Base-by-base conservation (phyloP, 2,888 invertebrate species). In the Nomada hirtipes region DNA sequence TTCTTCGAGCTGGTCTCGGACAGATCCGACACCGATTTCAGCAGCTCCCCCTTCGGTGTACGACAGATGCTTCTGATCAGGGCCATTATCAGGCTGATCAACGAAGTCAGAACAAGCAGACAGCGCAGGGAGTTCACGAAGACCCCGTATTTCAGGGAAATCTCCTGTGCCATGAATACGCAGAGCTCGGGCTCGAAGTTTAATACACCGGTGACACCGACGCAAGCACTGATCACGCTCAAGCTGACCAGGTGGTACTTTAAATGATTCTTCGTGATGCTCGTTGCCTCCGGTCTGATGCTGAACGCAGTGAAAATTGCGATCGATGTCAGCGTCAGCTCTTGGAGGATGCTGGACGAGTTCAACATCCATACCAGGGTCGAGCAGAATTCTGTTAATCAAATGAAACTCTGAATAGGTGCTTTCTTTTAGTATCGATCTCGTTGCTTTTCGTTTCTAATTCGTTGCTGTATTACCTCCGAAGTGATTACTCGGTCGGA, bases 131-230 rank as follows among this genome's bases (percentile, higher is more conserved):
- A 91, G 76, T 92, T 93, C 44, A 93, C 89, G 79, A 93, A 93
- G 9, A 93, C 80, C 0, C 93, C 93, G 53, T 93, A 93, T 69
- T 92, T 93, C 23, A 83, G 68, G 3, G 93, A 93, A 47, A 93
- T 89, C 29, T 93, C 92, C 18, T 91, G 92, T 0, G 93, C 90
- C 64, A 93, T 77, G 71, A 93, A 93, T 29, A 92, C 93, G 76
- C 93, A 93, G n/a, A 88, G 84, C 11, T 93, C 90, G 9, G 92
- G 92, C 73, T 93, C 93, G 79, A 93, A 93, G 74, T 93, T 93
- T 55, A 95, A 91, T 0, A 95, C 92, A 0, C 94, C 94, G 4
- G 95, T 95, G 11, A 94, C 93, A 0, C 95, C 95, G 55, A 95
- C 94, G 83, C 95, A 94, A 4, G 94, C 93, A 70, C 94, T 94